Base-by-base conservation (phyloP, 2,888 invertebrate species). In the Bombylius discolor region DNA sequence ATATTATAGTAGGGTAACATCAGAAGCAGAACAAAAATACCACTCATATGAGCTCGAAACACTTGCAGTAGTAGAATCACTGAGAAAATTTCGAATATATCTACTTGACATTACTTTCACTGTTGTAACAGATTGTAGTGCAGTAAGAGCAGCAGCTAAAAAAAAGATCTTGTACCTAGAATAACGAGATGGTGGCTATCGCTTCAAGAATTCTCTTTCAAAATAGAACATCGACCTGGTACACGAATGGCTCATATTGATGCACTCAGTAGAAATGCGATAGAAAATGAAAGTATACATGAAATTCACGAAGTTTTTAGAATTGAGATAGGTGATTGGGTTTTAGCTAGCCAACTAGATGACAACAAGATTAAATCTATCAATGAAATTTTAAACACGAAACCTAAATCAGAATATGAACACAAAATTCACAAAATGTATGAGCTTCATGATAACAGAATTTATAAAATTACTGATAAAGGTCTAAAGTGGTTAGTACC, bases 251-350 rank as follows among this genome's bases (percentile, higher is more conserved):
- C n/a, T 6, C 55, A 55, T 47, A 51, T 51, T 8, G 55, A 44
- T 13, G 11, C 11, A 11, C n/a, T 44, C 5, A 44, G 44, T 12
- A 11, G 8, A 13, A 44, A 44, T 44, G 23, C 46, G 14, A 14
- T 12, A 8, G 46, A 6, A 5, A 42, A 52, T 4, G n/a, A n/a
- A n/a, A n/a, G n/a, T n/a, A n/a, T n/a, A n/a, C 11, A n/a, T 34
- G 33, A n/a, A 6, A 11, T 14, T 4, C 23, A 8, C 13, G n/a
- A n/a, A n/a, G 31, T 9, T 5, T 5, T 61, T 13, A 58, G 60
- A 32, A 54, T 64, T 8, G 61, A 61, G 9, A 61, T 61, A 53
- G 57, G 49, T 31, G 64, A 65, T 49, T 63, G 64, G 64, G 51
- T 65, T 14, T 34, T 61, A 47, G 59, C 60, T 12, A 60, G 59